Evolutionary conservation across 1,140 invertebrate genomes (phyloP).

Genomic region (Oncopodura yosiiana): DNA sequence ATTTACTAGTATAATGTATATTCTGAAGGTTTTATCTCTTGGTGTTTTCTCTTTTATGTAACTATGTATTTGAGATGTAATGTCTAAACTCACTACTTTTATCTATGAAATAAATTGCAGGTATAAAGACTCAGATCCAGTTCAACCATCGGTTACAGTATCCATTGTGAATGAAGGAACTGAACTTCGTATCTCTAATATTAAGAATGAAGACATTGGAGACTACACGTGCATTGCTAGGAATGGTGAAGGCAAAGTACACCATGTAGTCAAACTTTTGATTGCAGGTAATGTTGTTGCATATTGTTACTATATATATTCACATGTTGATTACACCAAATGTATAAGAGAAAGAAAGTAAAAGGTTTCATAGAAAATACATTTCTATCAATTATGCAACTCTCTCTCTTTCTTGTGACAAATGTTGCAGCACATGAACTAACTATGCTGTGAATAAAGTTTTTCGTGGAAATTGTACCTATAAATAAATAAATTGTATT

Average conservation of each 20-base stretch:
- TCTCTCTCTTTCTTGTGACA: neutral
- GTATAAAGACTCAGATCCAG: constrained; percentile 79
- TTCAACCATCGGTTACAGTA: constrained; percentile 71
- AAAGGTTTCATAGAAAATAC: neutral
- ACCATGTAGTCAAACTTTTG: constrained; percentile 85
- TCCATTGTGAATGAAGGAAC: constrained; percentile 53
- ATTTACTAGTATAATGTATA: too few species aligned
- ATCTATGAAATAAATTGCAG: constrained; percentile 17
- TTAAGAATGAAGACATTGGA: constrained; percentile 83
- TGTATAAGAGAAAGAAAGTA: neutral
- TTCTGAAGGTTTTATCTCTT: too few species aligned
- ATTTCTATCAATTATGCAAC: neutral
- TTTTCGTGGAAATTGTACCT: too few species aligned
- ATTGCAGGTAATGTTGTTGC: constrained; percentile 61
- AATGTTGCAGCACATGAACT: too few species aligned
- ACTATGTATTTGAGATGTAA: too few species aligned
- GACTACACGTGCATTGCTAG: constrained; percentile 85
- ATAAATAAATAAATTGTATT: too few species aligned
- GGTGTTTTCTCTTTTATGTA: too few species aligned
- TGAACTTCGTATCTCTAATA: constrained; percentile 78
- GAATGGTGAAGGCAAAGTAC: constrained; percentile 88
- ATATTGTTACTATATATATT: neutral
- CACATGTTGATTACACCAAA: neutral
- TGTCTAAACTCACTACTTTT: too few species aligned
- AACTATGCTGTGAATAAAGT: too few species aligned